Evolutionary conservation across 1,140 invertebrate genomes (phyloP).

Genomic region (Diorhabda sublineata): DNA sequence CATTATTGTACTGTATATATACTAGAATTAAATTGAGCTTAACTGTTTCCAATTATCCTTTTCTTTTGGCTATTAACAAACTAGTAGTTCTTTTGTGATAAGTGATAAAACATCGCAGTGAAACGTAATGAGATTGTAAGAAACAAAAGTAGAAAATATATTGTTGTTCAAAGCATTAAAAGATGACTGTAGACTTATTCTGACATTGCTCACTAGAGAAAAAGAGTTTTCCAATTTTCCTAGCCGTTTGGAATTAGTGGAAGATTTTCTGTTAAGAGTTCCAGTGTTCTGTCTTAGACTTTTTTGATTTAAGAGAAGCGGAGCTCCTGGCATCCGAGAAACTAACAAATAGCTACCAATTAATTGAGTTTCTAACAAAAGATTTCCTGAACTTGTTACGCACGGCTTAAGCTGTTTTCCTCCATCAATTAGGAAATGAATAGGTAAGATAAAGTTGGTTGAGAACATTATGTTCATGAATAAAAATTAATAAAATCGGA

Average conservation of each 20-base stretch:
- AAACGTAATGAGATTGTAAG: too few species aligned
- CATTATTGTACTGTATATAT: too few species aligned
- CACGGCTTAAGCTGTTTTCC: constrained; percentile 4
- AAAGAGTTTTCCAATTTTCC: background rate
- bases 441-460: background rate
- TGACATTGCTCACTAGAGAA: background rate
- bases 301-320: background rate
- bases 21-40: too few species aligned
- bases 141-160: too few species aligned
- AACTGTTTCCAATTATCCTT: too few species aligned
- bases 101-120: too few species aligned
- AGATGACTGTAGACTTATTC: too few species aligned
- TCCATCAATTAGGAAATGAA: constrained; percentile 3
- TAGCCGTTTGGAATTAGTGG: background rate
- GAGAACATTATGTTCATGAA: too few species aligned
- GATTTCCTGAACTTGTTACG: constrained; percentile 11
- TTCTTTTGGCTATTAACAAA: too few species aligned
- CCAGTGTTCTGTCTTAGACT: background rate
- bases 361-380: constrained; percentile 9
- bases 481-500: too few species aligned
- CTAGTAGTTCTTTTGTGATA: too few species aligned
- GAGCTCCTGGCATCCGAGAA: background rate
- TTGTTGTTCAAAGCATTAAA: too few species aligned
- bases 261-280: background rate
- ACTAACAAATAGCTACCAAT: constrained; percentile 6